Evolutionary conservation across 2,888 invertebrate species (phyloP).

Genomic region (Campaea margaritaria): DNA sequence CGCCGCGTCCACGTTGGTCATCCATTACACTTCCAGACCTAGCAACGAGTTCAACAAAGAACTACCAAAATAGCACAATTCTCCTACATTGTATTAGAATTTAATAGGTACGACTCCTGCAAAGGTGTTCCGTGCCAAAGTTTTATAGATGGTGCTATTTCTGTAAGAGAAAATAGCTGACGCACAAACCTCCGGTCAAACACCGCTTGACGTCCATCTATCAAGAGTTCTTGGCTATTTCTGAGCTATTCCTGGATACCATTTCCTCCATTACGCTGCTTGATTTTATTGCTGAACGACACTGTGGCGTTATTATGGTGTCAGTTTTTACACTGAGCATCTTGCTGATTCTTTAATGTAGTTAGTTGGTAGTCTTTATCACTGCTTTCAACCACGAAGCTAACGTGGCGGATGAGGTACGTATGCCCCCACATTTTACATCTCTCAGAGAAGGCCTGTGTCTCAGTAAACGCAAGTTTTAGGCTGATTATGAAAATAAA

Average conservation of each 20-base stretch:
- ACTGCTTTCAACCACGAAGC: too few species aligned
- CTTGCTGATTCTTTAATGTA: too few species aligned
- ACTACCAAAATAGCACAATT: conserved; percentile 32
- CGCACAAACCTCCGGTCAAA: conserved; percentile 51
- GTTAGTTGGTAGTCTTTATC: too few species aligned
- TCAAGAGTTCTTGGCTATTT: conserved; percentile 31
- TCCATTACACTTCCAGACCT: conserved; percentile 14
- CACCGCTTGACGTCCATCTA: conserved; percentile 40
- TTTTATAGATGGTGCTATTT: conserved; percentile 63
- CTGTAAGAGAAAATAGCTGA: conserved; percentile 59
- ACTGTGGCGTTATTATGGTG: neutral
- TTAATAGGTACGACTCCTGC: conserved; percentile 67
- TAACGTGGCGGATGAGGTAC: too few species aligned
- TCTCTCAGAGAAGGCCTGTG: too few species aligned
- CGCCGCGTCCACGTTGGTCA: conserved; percentile 5
- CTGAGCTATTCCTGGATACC: conserved; percentile 30
- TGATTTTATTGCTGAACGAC: conserved; percentile 25
- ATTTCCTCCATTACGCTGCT: conserved; percentile 33
- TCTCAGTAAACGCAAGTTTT: too few species aligned
- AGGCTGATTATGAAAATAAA: too few species aligned
- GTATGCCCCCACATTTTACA: too few species aligned
- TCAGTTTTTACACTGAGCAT: too few species aligned
- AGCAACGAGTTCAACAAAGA: conserved; percentile 27
- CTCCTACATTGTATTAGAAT: conserved; percentile 38
- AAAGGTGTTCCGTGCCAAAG: conserved; percentile 71